phyloP scores from a whole-genome alignment of 2,797 vertebrate species.

The Eulemur rubriventer region DNA sequence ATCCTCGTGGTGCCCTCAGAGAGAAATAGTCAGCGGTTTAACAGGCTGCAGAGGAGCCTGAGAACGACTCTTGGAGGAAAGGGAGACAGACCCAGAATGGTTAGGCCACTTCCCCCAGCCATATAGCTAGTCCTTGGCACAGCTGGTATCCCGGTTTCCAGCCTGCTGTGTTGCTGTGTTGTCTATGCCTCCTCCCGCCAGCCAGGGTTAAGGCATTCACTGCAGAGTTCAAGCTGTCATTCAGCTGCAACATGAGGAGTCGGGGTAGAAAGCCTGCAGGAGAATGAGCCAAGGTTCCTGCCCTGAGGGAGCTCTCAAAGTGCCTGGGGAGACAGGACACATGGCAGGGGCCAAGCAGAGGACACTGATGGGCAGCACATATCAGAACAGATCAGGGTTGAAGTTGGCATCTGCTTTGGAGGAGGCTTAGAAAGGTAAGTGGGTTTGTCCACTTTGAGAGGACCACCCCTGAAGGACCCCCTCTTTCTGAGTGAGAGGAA shows the following conservation, averaged over 20 bases:
- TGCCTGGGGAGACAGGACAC: neutral
- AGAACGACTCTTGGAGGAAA: neutral
- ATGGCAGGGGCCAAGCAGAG: neutral
- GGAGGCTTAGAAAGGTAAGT: neutral
- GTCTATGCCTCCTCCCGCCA: neutral
- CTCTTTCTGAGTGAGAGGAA: neutral
- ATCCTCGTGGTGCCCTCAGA: neutral
- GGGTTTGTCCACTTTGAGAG: neutral
- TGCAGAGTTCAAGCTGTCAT: neutral
- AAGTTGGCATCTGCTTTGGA: neutral
- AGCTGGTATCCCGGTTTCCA: neutral
- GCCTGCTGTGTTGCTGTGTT: neutral
- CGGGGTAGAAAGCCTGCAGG: neutral
- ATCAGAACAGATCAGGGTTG: neutral
- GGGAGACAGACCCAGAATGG: neutral
- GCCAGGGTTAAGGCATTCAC: neutral
- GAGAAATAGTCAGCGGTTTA: neutral
- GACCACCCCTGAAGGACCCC: neutral
- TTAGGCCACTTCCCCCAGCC: neutral
- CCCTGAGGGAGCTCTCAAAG: neutral
- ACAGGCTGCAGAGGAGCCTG: neutral
- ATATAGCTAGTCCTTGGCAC: neutral
- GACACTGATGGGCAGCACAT: neutral
- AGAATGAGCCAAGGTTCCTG: neutral
- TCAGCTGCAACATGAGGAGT: neutral